A percentile compares a stretch with the other conserved stretches of the same genome.
phyloP scores from a whole-genome alignment of 2,113 vertebrate genomes.

The Nymphicus hollandicus region DNA sequence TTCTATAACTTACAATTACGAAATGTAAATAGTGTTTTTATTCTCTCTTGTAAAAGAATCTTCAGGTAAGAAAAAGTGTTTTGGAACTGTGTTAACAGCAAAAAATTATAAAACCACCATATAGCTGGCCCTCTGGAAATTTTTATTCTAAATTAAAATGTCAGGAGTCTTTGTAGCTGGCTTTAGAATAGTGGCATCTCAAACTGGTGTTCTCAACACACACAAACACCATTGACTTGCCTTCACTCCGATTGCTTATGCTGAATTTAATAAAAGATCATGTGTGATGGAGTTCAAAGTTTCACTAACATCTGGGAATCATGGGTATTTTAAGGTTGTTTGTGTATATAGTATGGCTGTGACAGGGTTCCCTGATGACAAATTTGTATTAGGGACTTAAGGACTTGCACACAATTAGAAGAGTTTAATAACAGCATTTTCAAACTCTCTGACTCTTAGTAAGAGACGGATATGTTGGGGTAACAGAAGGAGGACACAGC shows the following conservation, averaged over 20 bases:
- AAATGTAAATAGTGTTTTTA: not conserved
- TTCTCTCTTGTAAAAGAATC: not conserved
- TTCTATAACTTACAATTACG: not conserved
- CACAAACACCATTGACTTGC: not conserved
- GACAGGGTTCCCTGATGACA: not conserved
- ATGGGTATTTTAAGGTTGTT: not conserved
- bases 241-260: not conserved
- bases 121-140: not conserved
- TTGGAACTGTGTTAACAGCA: not conserved
- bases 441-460: not conserved
- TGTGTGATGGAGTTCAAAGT: not conserved
- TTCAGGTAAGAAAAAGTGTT: not conserved
- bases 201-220: not conserved
- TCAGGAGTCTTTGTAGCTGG: not conserved
- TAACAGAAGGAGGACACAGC: not conserved
- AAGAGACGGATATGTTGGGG: not conserved
- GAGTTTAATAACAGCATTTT: not conserved
- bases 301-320: not conserved
- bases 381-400: not conserved
- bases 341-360: not conserved
- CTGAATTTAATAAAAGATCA: not conserved
- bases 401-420: not conserved
- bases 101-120: not conserved
- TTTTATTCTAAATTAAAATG: not conserved
- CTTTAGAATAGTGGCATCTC: not conserved